Percentiles rank a stretch among this genome's conserved stretches.
These are phyloP conservation scores for Agrotis puta DNA, from an alignment of 2,888 invertebrate genomes.

Conservation along the genomic window DNA sequence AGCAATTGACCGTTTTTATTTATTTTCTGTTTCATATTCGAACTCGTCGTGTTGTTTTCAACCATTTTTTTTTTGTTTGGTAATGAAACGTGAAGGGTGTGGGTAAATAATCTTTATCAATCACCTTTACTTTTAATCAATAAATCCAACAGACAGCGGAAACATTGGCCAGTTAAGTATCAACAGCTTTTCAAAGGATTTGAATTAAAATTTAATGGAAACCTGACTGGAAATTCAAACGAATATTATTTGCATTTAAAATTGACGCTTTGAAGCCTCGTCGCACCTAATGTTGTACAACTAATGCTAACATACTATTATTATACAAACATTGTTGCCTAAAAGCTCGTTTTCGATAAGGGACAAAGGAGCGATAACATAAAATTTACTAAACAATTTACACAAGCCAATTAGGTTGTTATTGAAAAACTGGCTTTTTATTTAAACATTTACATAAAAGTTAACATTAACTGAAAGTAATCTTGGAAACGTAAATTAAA, in stretches of 20 bases:
- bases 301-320: slow-evolving; percentile 7
- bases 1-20: background rate
- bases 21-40: background rate
- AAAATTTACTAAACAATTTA: slow-evolving; percentile 2
- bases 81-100: background rate
- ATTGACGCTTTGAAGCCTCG: slow-evolving; percentile 44
- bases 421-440: background rate
- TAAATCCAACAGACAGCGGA: slow-evolving; percentile 31
- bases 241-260: slow-evolving; percentile 53
- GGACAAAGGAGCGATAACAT: background rate
- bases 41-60: background rate
- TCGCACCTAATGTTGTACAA: slow-evolving; percentile 24
- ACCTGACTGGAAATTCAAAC: slow-evolving; percentile 32
- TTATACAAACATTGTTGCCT: background rate
- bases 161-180: slow-evolving; percentile 31
- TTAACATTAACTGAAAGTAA: background rate
- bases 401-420: background rate
- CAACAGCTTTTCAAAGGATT: slow-evolving; percentile 48
- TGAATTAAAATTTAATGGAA: slow-evolving; percentile 51
- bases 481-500: background rate
- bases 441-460: slow-evolving; percentile 2
- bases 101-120: slow-evolving; percentile 6
- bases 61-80: background rate
- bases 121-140: slow-evolving; percentile 41
- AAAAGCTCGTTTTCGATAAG: slow-evolving; percentile 4